A percentile compares a stretch with the other conserved stretches of the same genome.
These are phyloP conservation scores for Pangasius mekongensis DNA, from an alignment of 2,797 vertebrate genomes.

Conservation along the genomic window DNA sequence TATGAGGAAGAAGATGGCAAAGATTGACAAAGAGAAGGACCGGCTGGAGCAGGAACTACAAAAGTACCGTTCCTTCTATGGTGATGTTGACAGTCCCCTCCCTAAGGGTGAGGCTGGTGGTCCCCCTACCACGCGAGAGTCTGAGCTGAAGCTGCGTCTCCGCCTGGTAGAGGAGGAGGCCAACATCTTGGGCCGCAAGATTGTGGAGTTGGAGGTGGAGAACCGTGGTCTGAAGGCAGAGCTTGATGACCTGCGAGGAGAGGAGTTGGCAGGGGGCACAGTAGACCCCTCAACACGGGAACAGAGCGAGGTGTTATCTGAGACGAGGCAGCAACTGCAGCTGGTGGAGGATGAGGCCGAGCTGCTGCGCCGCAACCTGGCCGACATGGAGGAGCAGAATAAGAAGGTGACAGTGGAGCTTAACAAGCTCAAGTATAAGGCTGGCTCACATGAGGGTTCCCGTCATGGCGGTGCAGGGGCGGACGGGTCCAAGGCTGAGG, in stretches of 20 bases:
- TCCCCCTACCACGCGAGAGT: constrained; percentile 93
- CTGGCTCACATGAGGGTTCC: constrained; percentile 86
- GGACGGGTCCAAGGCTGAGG: constrained; percentile 87
- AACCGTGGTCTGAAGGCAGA: constrained; percentile 97
- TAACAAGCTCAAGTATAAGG: constrained; percentile 96
- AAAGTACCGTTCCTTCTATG: constrained; percentile 96
- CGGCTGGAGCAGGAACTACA: constrained; percentile 93
- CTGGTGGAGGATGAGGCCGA: constrained; percentile 97
- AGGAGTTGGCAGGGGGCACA: constrained; percentile 84
- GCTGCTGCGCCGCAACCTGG: constrained; percentile 91
- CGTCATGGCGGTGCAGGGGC: constrained; percentile 84
- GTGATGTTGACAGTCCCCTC: constrained; percentile 95
- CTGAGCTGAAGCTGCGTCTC: constrained; percentile 93
- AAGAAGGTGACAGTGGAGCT: constrained; percentile 91
- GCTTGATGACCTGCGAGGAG: constrained; percentile 93
- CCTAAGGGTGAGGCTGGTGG: constrained; percentile 97
- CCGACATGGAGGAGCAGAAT: constrained; percentile 96
- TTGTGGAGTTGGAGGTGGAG: constrained; percentile 97
- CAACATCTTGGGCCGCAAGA: constrained; percentile 96
- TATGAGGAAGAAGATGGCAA: constrained; percentile 99
- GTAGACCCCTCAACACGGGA: constrained; percentile 85
- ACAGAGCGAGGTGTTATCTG: constrained; percentile 90
- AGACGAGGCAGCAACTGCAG: constrained; percentile 94
- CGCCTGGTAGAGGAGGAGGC: constrained; percentile 97
- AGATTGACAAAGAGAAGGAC: constrained; percentile 98